phyloP scores from a whole-genome alignment of 2,888 invertebrate genomes.

The Mesodorylaimus sp. region DNA sequence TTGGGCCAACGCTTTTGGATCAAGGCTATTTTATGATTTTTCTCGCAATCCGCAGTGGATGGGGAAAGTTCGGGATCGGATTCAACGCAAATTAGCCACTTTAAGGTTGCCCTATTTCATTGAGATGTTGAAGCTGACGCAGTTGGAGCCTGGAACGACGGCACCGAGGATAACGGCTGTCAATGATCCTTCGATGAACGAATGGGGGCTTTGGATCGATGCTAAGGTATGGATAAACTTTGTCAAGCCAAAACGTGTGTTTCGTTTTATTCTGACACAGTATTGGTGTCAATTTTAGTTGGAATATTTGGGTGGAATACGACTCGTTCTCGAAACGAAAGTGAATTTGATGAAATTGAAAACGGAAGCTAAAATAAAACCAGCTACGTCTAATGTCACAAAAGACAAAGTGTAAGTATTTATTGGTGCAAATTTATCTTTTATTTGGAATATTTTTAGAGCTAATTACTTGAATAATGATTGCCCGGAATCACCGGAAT shows the following conservation, averaged over 20 bases:
- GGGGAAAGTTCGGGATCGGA: constrained; percentile 50
- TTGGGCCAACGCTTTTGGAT: constrained; percentile 42
- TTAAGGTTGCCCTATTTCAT: constrained; percentile 61
- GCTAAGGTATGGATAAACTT: constrained; percentile 39
- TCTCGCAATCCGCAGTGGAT: constrained; percentile 52
- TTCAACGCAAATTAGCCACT: constrained; percentile 65
- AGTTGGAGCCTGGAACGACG: constrained; percentile 21
- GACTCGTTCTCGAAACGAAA: constrained; percentile 67
- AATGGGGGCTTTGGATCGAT: constrained; percentile 71
- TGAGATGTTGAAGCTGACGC: constrained; percentile 50
- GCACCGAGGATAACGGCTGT: constrained; percentile 21
- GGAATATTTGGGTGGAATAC: constrained; percentile 44
- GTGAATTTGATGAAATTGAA: constrained; percentile 56
- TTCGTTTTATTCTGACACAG: background rate
- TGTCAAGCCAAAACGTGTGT: background rate
- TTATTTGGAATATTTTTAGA: constrained; percentile 3
- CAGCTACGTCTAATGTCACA: background rate
- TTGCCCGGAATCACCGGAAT: constrained; percentile 23
- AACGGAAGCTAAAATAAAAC: constrained; percentile 13
- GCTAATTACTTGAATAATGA: constrained; percentile 18
- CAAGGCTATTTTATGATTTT: constrained; percentile 58
- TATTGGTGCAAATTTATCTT: background rate
- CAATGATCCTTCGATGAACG: constrained; percentile 48
- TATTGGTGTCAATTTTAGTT: constrained; percentile 14
- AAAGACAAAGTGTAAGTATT: background rate